phyloP scores from a whole-genome alignment of 35 echinoderm and acorn worm species.

The Ophioderma brevispina region DNA sequence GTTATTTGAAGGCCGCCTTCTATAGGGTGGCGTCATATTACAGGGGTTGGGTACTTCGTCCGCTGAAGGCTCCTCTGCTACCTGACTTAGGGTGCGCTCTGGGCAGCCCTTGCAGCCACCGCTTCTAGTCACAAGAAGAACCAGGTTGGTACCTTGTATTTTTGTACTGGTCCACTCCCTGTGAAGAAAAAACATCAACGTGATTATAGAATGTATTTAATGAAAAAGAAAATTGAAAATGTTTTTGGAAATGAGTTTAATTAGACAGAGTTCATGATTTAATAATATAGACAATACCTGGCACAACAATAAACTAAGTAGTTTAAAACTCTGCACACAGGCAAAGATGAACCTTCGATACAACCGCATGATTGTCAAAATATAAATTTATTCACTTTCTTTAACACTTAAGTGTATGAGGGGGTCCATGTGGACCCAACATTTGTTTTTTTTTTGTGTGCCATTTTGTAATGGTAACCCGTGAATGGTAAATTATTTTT shows the following conservation, averaged over 20 bases:
- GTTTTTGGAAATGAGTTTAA: neutral
- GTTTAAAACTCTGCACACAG: no score
- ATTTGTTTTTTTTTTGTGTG: no score
- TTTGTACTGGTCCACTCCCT: conserved; percentile 46
- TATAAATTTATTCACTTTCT: no score
- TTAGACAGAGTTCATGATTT: no score
- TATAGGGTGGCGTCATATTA: conserved; percentile 27
- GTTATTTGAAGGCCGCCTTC: conserved; percentile 51
- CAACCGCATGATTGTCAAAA: no score
- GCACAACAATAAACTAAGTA: no score
- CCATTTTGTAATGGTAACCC: no score
- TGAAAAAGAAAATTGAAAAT: neutral
- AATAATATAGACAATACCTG: no score
- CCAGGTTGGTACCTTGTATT: conserved; percentile 54
- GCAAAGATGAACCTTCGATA: no score
- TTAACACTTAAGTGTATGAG: no score
- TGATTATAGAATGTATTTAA: neutral
- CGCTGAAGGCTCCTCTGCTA: conserved; percentile 14
- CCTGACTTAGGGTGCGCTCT: conserved; percentile 7
- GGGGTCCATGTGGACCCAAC: no score
- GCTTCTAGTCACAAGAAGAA: conserved; percentile 30
- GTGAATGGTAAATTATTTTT: no score
- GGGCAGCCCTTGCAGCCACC: conserved; percentile 5
- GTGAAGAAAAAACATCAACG: neutral
- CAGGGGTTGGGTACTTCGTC: conserved; percentile 46